Evolutionary conservation across 2,888 invertebrate genomes (phyloP).

Genomic region (Masnerella sp.): DNA sequence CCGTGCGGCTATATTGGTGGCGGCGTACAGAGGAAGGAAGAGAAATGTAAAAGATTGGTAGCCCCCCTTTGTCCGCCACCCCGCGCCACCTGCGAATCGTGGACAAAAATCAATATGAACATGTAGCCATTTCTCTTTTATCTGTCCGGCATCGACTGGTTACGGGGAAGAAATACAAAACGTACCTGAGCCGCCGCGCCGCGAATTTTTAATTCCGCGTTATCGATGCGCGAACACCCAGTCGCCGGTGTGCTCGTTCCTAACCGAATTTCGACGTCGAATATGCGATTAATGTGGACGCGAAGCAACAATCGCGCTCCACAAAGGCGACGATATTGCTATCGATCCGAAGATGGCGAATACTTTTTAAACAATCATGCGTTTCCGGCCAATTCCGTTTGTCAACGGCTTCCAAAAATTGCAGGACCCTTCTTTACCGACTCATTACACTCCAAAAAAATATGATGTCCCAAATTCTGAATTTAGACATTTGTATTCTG

Average conservation of each 20-base stretch:
- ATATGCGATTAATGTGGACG: constrained; percentile 20
- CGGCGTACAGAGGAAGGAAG: constrained; percentile 57
- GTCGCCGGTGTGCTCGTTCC: not conserved
- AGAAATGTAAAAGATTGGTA: constrained; percentile 71
- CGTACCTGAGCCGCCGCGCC: constrained; percentile 32
- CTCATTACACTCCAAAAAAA: too few relatives aligned
- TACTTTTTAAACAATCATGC: constrained; percentile 32
- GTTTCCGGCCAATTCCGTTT: constrained; percentile 23
- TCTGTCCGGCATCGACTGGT: constrained; percentile 74
- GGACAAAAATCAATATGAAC: constrained; percentile 78
- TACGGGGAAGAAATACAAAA: constrained; percentile 62
- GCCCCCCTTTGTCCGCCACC: constrained; percentile 67
- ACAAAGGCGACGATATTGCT: constrained; percentile 33
- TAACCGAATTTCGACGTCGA: constrained; percentile 31
- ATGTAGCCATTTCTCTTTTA: constrained; percentile 78
- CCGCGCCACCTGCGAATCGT: constrained; percentile 72
- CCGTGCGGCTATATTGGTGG: constrained; percentile 50
- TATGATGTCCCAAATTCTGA: too few relatives aligned
- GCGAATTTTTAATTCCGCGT: constrained; percentile 48
- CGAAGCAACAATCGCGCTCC: constrained; percentile 21
- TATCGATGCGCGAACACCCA: constrained; percentile 20
- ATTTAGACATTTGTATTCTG: too few relatives aligned
- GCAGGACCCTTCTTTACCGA: constrained; percentile 5
- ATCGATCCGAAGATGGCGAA: constrained; percentile 35
- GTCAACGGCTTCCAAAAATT: not conserved